phyloP scores from a whole-genome alignment of 2,797 vertebrate species.

The Iguana delicatissima region DNA sequence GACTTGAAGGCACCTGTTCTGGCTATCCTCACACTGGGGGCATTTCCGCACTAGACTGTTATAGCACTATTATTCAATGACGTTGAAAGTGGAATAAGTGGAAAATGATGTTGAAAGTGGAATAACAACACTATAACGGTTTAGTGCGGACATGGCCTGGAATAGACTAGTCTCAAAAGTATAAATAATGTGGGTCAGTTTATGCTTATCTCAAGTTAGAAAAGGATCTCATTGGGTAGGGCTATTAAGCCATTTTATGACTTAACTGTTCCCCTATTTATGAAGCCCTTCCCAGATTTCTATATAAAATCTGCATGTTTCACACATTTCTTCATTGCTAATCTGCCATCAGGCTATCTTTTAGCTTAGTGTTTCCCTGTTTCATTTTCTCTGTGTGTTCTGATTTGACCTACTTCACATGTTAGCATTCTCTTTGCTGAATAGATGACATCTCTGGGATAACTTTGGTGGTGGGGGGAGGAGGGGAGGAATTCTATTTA shows the following conservation, averaged over 20 bases:
- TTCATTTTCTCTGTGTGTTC: slow-evolving; percentile 27
- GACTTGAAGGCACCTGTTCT: no score
- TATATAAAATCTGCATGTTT: background rate
- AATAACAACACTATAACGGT: no score
- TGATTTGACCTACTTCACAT: slow-evolving; percentile 63
- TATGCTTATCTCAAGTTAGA: background rate
- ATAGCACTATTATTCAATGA: no score
- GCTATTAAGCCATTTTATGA: accelerated
- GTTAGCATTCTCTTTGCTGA: slow-evolving; percentile 57
- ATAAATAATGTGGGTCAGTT: background rate
- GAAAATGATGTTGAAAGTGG: no score
- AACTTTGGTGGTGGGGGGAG: slow-evolving; percentile 38
- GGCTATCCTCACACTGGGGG: no score
- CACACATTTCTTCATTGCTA: slow-evolving; percentile 13
- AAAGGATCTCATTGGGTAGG: slow-evolving; percentile 11
- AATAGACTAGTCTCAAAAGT: background rate
- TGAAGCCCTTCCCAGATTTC: background rate
- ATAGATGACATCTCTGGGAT: slow-evolving; percentile 47
- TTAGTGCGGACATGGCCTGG: no score
- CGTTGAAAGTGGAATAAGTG: no score
- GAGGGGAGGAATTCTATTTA: slow-evolving; percentile 52
- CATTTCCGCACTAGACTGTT: no score
- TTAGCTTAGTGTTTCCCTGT: slow-evolving; percentile 28
- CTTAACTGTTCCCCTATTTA: background rate
- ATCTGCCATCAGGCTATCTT: slow-evolving; percentile 25